A percentile compares a stretch with the other conserved stretches of the same genome.
These are phyloP conservation scores for Limnephilus auricula DNA, from an alignment of 2,888 invertebrate species.

Conservation along the genomic window DNA sequence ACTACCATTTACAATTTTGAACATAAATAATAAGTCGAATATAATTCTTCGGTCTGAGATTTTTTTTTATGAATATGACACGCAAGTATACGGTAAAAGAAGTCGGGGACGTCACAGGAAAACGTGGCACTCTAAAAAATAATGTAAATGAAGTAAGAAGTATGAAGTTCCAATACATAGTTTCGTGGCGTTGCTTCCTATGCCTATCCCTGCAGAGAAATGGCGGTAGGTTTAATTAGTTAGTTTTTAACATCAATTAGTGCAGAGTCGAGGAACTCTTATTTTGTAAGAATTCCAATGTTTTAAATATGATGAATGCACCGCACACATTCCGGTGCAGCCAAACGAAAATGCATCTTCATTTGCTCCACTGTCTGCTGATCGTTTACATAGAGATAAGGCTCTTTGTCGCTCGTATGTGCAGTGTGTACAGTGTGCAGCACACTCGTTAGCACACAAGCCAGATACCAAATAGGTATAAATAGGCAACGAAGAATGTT, in stretches of 20 bases:
- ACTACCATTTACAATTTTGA: no score
- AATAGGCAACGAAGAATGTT: neutral
- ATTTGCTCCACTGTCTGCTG: neutral
- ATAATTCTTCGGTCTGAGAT: no score
- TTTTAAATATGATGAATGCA: neutral
- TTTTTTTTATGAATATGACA: no score
- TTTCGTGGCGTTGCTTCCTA: neutral
- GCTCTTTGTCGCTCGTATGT: neutral
- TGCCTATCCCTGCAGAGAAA: neutral
- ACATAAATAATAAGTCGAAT: no score
- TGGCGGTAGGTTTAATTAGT: neutral
- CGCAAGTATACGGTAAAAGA: no score
- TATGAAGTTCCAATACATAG: no score
- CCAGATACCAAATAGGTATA: neutral
- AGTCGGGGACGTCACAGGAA: no score
- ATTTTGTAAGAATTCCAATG: neutral
- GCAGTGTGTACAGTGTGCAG: neutral
- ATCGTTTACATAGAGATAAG: neutral
- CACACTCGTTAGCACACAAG: neutral
- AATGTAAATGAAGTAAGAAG: no score
- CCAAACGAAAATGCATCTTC: neutral
- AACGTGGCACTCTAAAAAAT: neutral
- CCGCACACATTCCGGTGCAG: neutral
- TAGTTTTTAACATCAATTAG: neutral
- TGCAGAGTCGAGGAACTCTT: neutral